Evolutionary conservation across 1,140 invertebrate species (phyloP).

Genomic region (Liolophura sinensis): DNA sequence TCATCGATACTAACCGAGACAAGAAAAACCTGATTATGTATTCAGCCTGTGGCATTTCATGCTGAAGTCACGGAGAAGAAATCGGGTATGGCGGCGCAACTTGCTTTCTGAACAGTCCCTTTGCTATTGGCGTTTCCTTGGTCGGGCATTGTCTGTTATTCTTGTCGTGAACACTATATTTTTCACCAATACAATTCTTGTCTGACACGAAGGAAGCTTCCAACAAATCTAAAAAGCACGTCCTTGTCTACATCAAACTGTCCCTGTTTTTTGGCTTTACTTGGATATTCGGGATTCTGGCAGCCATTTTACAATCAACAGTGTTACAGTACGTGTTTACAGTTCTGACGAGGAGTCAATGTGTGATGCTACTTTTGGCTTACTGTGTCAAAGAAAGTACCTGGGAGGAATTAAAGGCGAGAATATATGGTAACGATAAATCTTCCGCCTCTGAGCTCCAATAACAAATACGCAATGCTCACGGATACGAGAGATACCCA

Average conservation of each 20-base stretch:
- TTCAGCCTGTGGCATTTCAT: too few relatives aligned
- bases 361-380: constrained; percentile 65
- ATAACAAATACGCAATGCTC: too few relatives aligned
- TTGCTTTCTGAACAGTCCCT: constrained; percentile 19
- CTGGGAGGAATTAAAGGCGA: too few relatives aligned
- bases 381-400: constrained; percentile 33
- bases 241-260: constrained; percentile 21
- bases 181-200: constrained; percentile 13
- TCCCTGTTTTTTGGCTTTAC: constrained; percentile 62
- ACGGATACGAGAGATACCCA: too few relatives aligned
- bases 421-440: too few relatives aligned
- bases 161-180: constrained; percentile 20
- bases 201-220: not conserved
- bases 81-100: constrained; percentile 19
- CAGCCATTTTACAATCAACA: constrained; percentile 58
- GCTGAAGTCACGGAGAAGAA: constrained; percentile 2
- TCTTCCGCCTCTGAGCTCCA: too few relatives aligned
- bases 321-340: constrained; percentile 63
- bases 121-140: constrained; percentile 14
- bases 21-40: too few relatives aligned
- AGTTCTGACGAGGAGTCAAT: constrained; percentile 66
- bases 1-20: too few relatives aligned
- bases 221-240: constrained; percentile 10
- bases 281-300: constrained; percentile 64
- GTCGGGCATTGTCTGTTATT: constrained; percentile 7